phyloP scores from a whole-genome alignment of 2,888 invertebrate species.

The Phlogophora meticulosa region DNA sequence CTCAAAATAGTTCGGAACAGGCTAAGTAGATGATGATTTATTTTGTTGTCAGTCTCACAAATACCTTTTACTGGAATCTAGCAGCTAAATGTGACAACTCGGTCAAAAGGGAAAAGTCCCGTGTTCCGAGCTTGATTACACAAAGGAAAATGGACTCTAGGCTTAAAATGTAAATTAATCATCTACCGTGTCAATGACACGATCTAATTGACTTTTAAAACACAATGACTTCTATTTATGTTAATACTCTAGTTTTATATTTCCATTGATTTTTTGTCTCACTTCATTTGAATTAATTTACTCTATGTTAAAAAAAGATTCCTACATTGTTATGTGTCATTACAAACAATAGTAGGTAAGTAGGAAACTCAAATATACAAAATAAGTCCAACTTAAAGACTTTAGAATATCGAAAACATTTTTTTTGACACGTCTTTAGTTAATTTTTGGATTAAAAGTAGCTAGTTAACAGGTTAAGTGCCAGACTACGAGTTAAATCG shows the following conservation, averaged over 20 bases:
- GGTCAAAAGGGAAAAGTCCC: neutral
- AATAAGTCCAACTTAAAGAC: too few species aligned
- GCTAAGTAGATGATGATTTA: too few species aligned
- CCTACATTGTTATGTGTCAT: neutral
- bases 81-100: neutral
- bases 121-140: neutral
- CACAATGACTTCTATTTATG: constrained; percentile 47
- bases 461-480: too few species aligned
- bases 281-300: neutral
- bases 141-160: neutral
- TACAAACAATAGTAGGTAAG: neutral
- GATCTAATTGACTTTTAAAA: constrained; percentile 21
- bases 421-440: too few species aligned
- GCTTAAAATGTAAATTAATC: neutral
- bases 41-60: too few species aligned
- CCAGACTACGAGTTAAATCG: too few species aligned
- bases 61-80: neutral
- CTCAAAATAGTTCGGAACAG: too few species aligned
- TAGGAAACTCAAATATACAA: neutral
- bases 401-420: too few species aligned
- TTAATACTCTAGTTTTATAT: constrained; percentile 16
- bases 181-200: constrained; percentile 40
- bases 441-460: too few species aligned
- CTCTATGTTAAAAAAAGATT: neutral
- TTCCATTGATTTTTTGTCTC: neutral